A percentile compares a stretch with the other conserved stretches of the same genome.
phyloP scores from a whole-genome alignment of 2,113 vertebrate species.

The Crypturellus undulatus region DNA sequence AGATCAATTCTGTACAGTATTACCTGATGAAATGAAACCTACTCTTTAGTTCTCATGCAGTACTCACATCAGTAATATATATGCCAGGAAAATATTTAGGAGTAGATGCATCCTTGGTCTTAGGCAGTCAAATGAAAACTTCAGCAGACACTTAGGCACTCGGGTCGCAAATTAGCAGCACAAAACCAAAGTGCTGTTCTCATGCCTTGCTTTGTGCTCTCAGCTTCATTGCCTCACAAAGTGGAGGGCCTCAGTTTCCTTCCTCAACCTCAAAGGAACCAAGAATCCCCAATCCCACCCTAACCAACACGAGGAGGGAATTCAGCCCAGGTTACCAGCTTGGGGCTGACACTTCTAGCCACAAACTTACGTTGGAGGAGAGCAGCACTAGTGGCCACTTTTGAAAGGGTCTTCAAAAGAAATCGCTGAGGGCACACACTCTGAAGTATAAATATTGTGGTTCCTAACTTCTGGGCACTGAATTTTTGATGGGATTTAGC shows the following conservation, averaged over 20 bases:
- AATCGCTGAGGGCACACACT: neutral
- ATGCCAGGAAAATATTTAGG: neutral
- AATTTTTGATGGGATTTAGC: neutral
- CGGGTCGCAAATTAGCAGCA: neutral
- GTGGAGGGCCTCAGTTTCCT: neutral
- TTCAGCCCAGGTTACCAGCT: neutral
- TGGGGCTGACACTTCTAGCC: neutral
- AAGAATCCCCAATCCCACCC: rapidly evolving
- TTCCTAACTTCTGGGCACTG: rapidly evolving
- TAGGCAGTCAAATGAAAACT: neutral
- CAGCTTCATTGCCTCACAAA: neutral
- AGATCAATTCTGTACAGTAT: neutral
- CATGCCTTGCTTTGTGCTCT: neutral
- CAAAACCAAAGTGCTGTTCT: neutral
- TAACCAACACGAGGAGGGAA: neutral
- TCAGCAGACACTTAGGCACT: neutral
- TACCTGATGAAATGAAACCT: neutral
- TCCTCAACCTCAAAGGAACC: neutral
- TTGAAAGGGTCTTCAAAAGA: neutral
- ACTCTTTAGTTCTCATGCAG: neutral
- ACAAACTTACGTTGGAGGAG: rapidly evolving
- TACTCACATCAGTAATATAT: neutral
- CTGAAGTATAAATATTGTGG: neutral
- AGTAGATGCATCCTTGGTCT: neutral
- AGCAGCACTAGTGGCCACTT: neutral